Evolutionary conservation across 2,113 vertebrate genomes (phyloP), one percentile per base, ranked within the genome.

Genomic region (Saccopteryx leptura): DNA sequence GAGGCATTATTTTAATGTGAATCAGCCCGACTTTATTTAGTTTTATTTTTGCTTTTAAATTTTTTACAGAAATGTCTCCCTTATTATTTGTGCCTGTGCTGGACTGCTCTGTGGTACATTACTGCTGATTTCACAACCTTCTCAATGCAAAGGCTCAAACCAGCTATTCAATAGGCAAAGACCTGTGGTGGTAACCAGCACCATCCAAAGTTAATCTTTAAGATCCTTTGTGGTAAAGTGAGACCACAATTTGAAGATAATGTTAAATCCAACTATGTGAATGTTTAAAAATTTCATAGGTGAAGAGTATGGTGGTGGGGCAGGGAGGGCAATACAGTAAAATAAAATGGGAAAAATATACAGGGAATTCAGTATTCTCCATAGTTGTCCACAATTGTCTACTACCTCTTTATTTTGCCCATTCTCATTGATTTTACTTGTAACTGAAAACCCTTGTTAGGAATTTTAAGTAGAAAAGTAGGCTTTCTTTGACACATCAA

Each of bases 31-130:
- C 65, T 80, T 90, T 66, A 23, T 61, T 85, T 66, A 50, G 23
- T 58, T 94, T 94, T 56, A 90, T 85, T 65, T 71, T 76, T 94
- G 28, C 54, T 83, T 76, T 80, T 46, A 90, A 83, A 56, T 81
- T 90, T 2, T 17, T 50, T 48, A 56, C 24, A 87, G 39, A n/a
- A 11, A 8, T 61, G 1, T 28, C 72, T 90, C 39, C 2, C 61
- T 56, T 63, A 28, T 28, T 72, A 21, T 13, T 74, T 56, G n/a
- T 52, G 6, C n/a, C 46, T 60, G 60, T 15, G 15, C n/a, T 82
- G 54, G 1, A 58, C 3, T 33, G 5, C 24, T 72, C 6, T 15
- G 72, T 24, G 9, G 24, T 31, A 8, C 21, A 50, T 46, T 7
- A 3, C 17, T 50, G 6, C 8, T 39, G 9, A 74, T 17, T 21